Base-by-base conservation (phyloP, 2,797 vertebrate genomes). In the Microctenopoma stevenorrisi region DNA sequence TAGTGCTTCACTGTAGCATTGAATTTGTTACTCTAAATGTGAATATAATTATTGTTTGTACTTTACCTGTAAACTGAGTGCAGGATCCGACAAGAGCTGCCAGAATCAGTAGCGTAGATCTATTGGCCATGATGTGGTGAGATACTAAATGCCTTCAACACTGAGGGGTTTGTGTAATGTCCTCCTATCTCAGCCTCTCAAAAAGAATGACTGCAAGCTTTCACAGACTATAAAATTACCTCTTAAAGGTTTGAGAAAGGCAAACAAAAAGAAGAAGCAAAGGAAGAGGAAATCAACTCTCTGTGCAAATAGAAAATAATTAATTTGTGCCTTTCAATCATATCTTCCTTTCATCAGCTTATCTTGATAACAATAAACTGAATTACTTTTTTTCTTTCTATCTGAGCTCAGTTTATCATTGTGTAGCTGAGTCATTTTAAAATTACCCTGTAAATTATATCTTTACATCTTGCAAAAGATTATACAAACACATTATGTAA, bases 91-190 rank as follows among this genome's bases (percentile, higher is more conserved):
- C 12, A 15, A 88, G 46, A 28, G 56, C 64, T 0, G 71, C 64
- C 35, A 89, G 64, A 58, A 85, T 37, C 50, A 90, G 47, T 37
- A 82, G 35, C 5, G 62, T 65, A 62, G 56, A 50, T 56, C 14
- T 53, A 12, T 40, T 52, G 11, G 44, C 59, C 90, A 91, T 92
- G 84, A 79, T 88, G 82, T 55, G 28, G 40, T 51, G 51, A 73
- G 78, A 63, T 30, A 61, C 18, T 60, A 60, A 74, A 33, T 14
- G 18, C 10, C 47, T n/a, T 73, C 26, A 55, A 72, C 79, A 79
- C 64, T 52, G 60, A 60, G 44, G 47, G 44, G 40, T 79, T 67
- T 74, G 40, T 65, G 56, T 47, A 43, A 44, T 52, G 38, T 33
- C 49, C 61, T 74, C 66, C 42, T 8, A 48, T 63, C 51, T 67